Evolutionary conservation across 2,113 vertebrate species (phyloP).

Genomic region (Coracopsis vasa): DNA sequence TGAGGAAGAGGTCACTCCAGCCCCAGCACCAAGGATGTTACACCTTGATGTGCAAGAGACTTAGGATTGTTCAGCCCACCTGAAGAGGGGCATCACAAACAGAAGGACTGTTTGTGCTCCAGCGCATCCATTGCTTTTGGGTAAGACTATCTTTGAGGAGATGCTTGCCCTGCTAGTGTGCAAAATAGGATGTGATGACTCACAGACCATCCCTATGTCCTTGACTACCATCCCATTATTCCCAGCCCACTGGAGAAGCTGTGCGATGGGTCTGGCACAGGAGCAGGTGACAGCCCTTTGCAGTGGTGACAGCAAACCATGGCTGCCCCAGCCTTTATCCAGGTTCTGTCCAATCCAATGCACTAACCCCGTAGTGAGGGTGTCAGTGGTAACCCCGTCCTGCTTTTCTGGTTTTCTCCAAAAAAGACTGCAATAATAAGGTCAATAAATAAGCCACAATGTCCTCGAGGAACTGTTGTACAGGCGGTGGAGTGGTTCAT

Average conservation of each 20-base stretch:
- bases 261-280: neutral
- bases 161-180: neutral
- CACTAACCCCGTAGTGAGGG: fast-evolving
- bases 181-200: neutral
- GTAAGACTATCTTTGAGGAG: neutral
- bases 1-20: neutral
- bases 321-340: neutral
- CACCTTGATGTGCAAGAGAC: too few relatives aligned
- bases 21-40: neutral
- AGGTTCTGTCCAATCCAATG: neutral
- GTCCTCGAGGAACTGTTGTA: fast-evolving
- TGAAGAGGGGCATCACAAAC: neutral
- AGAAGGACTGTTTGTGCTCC: neutral
- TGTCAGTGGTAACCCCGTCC: fast-evolving
- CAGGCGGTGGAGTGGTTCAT: neutral
- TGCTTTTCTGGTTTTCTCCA: neutral
- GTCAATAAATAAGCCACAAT: neutral
- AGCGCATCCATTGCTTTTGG: neutral
- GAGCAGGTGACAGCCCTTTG: neutral
- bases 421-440: neutral
- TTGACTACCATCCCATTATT: fast-evolving
- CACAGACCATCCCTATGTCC: neutral
- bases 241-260: neutral
- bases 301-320: neutral
- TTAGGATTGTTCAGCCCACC: neutral